Conservation (phyloP, 2,888 invertebrate species). For the Coelinius sp. region DNA sequence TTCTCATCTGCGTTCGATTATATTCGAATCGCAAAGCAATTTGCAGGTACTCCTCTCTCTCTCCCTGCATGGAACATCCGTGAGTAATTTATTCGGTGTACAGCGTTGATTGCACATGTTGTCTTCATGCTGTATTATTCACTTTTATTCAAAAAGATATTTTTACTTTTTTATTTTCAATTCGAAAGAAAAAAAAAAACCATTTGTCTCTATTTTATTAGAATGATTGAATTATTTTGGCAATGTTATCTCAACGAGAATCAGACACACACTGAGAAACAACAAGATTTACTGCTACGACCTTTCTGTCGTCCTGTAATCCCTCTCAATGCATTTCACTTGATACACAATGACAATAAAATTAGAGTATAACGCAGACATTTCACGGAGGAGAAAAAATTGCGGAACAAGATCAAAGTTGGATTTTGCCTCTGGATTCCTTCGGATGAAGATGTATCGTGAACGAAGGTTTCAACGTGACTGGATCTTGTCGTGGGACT, state of each 20-base stretch:
- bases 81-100: neutral
- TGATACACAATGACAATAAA: slow-evolving; percentile 15
- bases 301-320: neutral
- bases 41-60: neutral
- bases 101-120: neutral
- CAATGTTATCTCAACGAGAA: slow-evolving; percentile 41
- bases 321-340: neutral
- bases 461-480: slow-evolving; percentile 30
- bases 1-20: slow-evolving; percentile 4
- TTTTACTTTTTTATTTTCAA: slow-evolving; percentile 1
- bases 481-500: slow-evolving; percentile 22
- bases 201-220: slow-evolving; percentile 1
- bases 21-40: slow-evolving; percentile 1
- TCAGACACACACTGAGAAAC: neutral
- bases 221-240: slow-evolving; percentile 46
- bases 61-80: neutral
- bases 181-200: too few species aligned
- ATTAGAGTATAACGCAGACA: neutral
- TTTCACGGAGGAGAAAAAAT: neutral
- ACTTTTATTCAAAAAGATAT: neutral
- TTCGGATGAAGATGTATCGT: slow-evolving; percentile 35
- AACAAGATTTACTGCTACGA: neutral
- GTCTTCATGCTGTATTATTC: slow-evolving; percentile 4
- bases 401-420: neutral
- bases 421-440: too few species aligned